Evolutionary conservation across 1,140 invertebrate genomes (phyloP).

Genomic region (Nasonia giraulti): DNA sequence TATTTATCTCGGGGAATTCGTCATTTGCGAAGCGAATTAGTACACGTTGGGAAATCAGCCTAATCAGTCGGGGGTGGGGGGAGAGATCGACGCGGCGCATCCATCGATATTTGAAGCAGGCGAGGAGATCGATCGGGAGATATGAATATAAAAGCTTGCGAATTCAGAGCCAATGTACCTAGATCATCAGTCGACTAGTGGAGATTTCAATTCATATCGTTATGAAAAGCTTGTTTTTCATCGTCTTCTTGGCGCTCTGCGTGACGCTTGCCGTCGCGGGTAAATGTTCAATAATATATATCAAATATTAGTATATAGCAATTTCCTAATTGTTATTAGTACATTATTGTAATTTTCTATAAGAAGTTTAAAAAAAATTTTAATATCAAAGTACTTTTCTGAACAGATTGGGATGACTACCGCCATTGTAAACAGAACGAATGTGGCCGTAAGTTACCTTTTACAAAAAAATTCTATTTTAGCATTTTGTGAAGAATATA

Average conservation of each 20-base stretch:
- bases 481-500: too few relatives aligned
- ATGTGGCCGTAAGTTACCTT: constrained; percentile 25
- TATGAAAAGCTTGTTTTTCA: not conserved
- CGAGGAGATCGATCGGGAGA: not conserved
- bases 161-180: not conserved
- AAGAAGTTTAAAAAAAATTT: not conserved
- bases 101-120: not conserved
- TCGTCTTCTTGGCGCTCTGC: not conserved
- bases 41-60: too few relatives aligned
- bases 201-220: not conserved
- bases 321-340: not conserved
- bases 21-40: not conserved
- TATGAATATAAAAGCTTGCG: not conserved
- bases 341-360: not conserved
- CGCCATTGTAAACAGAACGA: not conserved
- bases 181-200: not conserved
- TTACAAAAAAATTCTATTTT: too few relatives aligned
- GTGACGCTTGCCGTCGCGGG: not conserved
- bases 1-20: not conserved
- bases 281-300: not conserved
- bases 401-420: not conserved
- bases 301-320: not conserved
- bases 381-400: not conserved
- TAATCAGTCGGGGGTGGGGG: too few relatives aligned
- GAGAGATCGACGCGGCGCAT: not conserved